Evolutionary conservation across 2,113 vertebrate species (phyloP), one percentile per base, ranked within the genome.

Genomic region (Cichladusa arquata): DNA sequence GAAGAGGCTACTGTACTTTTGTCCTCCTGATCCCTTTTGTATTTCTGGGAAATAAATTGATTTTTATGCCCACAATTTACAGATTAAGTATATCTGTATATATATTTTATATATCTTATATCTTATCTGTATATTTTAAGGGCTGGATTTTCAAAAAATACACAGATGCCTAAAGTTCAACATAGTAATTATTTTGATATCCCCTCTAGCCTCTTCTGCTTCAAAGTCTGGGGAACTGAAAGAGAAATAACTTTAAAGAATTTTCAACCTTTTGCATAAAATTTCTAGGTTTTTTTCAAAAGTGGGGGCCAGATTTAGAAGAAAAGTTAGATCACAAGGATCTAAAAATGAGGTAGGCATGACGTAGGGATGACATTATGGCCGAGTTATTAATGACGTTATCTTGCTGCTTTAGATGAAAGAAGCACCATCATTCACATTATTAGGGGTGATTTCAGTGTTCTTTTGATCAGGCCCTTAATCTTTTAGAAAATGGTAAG

Each of bases 391-490:
- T 93, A 6, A 25, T 31, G 24, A 76, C 56, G 31, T 69, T 89
- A 4, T 61, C 72, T 84, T 0, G 0, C 4, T 79, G 53, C 73
- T 82, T 64, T 61, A 53, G 78, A 47, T 56, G 69, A 69, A 94
- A 74, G 58, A 17, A 74, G 5, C 51, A 33, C 80, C 69, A 85
- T 28, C 56, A 19, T 8, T 70, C 57, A 9, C 70, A 14, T 66
- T 83, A 31, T 54, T 48, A 51, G 54, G 38, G 50, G 38, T 5
- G 3, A 88, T 81, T 90, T 96, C 67, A 60, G 78, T 92, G 61
- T 81, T 86, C 57, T 91, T 96, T 95, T 91, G 67, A 72, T 91
- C 48, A 61, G 34, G 19, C 25, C 34, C 45, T 95, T 88, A 92
- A 84, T 92, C 73, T 94, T 80, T 58, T 64, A 50, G 78, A 78